Conservation (phyloP, 2,113 vertebrate species). For the Austrofundulus limnaeus region DNA sequence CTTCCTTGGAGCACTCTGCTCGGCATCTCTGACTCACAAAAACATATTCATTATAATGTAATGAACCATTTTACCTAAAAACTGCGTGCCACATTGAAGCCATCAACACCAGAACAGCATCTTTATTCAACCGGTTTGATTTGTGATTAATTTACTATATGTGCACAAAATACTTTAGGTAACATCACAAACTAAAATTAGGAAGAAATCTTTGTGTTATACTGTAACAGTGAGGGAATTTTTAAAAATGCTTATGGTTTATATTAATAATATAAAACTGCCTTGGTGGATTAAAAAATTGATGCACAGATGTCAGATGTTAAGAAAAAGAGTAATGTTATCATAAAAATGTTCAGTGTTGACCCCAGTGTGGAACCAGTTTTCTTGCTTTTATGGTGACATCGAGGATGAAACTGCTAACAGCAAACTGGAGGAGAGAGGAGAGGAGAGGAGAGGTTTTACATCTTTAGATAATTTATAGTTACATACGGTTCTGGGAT, state of each 20-base stretch:
- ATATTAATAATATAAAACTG: too few relatives aligned
- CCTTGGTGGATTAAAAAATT: too few relatives aligned
- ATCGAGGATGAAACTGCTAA: too few relatives aligned
- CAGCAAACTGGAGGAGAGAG: neutral
- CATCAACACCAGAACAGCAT: neutral
- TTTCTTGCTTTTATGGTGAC: too few relatives aligned
- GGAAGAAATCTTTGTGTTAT: neutral
- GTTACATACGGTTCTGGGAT: slow-evolving; percentile 57
- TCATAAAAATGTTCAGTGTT: too few relatives aligned
- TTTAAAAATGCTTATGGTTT: too few relatives aligned
- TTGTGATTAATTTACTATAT: neutral
- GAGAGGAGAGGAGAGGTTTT: neutral
- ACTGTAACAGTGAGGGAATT: neutral
- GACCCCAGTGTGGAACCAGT: too few relatives aligned
- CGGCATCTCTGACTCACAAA: slow-evolving; percentile 67
- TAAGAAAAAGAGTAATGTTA: too few relatives aligned
- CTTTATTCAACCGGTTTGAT: neutral
- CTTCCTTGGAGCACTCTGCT: slow-evolving; percentile 61
- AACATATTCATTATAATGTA: slow-evolving; percentile 5
- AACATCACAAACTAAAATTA: neutral
- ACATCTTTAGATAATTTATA: slow-evolving; percentile 19
- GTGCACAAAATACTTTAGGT: neutral
- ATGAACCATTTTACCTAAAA: neutral
- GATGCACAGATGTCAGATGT: too few relatives aligned
- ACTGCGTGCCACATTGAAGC: slow-evolving; percentile 13